phyloP scores from a whole-genome alignment of 2,797 vertebrate genomes.

The Jordanella pulchra region DNA sequence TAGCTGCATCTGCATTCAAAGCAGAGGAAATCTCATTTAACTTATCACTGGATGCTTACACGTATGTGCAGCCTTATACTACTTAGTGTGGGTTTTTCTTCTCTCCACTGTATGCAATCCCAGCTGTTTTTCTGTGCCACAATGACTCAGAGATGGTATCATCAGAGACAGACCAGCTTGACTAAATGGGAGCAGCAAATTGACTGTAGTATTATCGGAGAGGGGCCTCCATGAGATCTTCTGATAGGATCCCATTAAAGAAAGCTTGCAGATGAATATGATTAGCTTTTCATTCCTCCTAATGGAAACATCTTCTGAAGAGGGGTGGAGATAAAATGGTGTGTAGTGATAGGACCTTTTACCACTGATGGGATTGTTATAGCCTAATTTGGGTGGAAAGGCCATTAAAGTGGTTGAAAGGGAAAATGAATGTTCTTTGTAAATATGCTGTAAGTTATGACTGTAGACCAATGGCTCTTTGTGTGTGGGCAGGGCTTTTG shows the following conservation, averaged over 20 bases:
- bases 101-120: slow-evolving; percentile 49
- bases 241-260: slow-evolving; percentile 74
- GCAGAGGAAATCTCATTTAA: slow-evolving; percentile 32
- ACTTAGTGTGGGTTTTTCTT: slow-evolving; percentile 29
- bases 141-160: slow-evolving; percentile 70
- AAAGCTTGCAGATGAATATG: slow-evolving; percentile 75
- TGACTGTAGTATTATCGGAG: slow-evolving; percentile 70
- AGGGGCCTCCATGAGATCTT: slow-evolving; percentile 60
- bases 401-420: slow-evolving; percentile 64
- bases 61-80: slow-evolving; percentile 17
- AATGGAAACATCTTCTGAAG: slow-evolving; percentile 71
- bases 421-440: slow-evolving; percentile 61
- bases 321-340: slow-evolving; percentile 67
- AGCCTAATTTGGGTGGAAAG: slow-evolving; percentile 75
- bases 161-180: slow-evolving; percentile 68
- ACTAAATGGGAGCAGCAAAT: slow-evolving; percentile 72
- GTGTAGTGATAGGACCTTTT: slow-evolving; percentile 61
- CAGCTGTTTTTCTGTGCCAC: slow-evolving; percentile 49
- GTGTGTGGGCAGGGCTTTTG: slow-evolving; percentile 54
- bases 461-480: slow-evolving; percentile 39
- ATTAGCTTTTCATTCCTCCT: slow-evolving; percentile 74
- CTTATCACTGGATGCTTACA: slow-evolving; percentile 38
- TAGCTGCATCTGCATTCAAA: slow-evolving; percentile 22
- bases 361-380: slow-evolving; percentile 69
- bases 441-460: slow-evolving; percentile 55